Evolutionary conservation across 2,113 vertebrate species (phyloP), one percentile per base, ranked within the genome.

Genomic region (Tragelaphus strepsiceros): DNA sequence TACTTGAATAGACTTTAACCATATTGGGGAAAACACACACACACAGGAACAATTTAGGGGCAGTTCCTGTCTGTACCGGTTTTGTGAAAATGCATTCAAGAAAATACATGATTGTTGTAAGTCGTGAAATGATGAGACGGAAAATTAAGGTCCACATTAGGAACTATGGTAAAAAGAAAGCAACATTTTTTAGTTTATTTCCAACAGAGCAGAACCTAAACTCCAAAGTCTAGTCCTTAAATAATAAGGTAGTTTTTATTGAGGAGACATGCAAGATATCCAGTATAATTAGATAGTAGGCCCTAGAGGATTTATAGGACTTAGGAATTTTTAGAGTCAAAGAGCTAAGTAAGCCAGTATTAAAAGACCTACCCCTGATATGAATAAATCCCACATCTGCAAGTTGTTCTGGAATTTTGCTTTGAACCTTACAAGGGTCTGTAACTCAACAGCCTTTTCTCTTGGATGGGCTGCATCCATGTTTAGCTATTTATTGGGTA

Each of bases 181-280:
- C 71, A 96, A 74, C 43, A 58, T 93, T 96, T 97, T 53, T 96
- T 62, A 98, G 87, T 98, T 90, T 98, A 95, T 88, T 98, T 98
- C 88, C 94, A 96, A 88, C 88, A 88, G 97, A 97, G 67, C 86
- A 96, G 82, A 98, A 98, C 83, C 91, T 97, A 97, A 98, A 98
- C 98, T 99, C 99, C 98, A 84, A 98, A 98, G 64, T 96, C 59
- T 97, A 98, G 92, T 98, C 98, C 98, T 99, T 99, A 99, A 99
- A 98, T 98, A 99, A 98, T 98, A 98, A 98, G 97, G 98, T 98
- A 98, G 96, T 91, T 98, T 99, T 99, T 99, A 98, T 98, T 99
- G 98, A 99, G 98, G 98, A 98, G 81, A 97, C 98, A 98, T 98
- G 97, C 97, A 98, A 98, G 97, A 98, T 99, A 98, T 97, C 96